Base-by-base conservation (phyloP, 2,888 invertebrate genomes). In the Notodonta ziczac region DNA sequence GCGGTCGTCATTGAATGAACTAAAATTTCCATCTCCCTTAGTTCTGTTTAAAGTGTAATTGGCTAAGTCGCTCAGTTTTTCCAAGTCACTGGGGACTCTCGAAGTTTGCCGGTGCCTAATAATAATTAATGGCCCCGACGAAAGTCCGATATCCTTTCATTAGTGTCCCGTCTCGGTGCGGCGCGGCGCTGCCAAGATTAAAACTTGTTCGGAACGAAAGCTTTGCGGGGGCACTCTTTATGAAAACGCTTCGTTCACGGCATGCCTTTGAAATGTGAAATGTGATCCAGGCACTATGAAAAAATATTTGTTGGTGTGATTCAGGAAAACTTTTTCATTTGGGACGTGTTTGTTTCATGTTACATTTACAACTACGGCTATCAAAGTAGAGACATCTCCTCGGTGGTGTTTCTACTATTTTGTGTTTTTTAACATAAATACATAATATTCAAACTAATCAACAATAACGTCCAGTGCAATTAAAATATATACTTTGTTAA, bases 131-230 rank as follows among this genome's bases (percentile, higher is more conserved):
- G 92, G 91, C 77, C 80, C 75, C 84, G 86, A 86, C 83, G 88
- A 88, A 91, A 90, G 88, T 85, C 89, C 90, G 91, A 92, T 92
- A 92, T 91, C 92, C 92, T 93, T 93, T 93, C 93, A 93, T 92
- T 93, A 93, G 89, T 79, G 87, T 84, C 82, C 87, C 84, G 86
- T 80, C 86, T 80, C 79, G 75, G 81, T 78, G 74, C 81, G 80
- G 81, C 80, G 74, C 81, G 80, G 81, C 80, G 82, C 85, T 74
- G 80, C 75, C 83, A 84, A 91, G 92, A 93, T 93, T 93, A 93
- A 92, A 93, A 93, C 91, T 93, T 93, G 86, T 81, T 82, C 88
- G 81, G 80, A 74, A 78, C 79, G 76, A 75, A 77, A 77, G 80
- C 84, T 88, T 85, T 83, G 79, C 82, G 72, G 78, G 76, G 78